Evolutionary conservation across 2,113 vertebrate species (phyloP), one percentile per base, ranked within the genome.

Genomic region (Suricata suricatta): DNA sequence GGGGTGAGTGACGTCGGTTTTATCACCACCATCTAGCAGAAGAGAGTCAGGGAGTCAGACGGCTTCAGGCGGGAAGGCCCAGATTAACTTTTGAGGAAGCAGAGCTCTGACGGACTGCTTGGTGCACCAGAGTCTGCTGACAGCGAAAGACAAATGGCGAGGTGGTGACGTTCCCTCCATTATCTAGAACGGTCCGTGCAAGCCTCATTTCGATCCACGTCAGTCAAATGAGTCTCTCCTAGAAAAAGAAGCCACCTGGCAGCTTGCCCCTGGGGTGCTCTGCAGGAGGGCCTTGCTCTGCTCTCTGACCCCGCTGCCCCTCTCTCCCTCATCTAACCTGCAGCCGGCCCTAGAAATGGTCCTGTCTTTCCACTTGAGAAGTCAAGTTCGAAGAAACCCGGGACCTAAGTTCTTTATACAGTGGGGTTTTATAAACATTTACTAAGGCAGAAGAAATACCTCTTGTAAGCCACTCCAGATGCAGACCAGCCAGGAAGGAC

Each of bases 381-480:
- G 64, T 89, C 68, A 93, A 86, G 85, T 64, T 41, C 25, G 44
- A 92, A 93, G 88, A 60, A 50, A 76, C 25, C 5, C 17, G 0
- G 66, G 68, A 60, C 72, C 33, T 33, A 29, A 88, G 35, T 38
- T 71, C 88, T 90, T 90, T 66, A 52, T 23, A 16, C 41, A 25
- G 19, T 19, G 21, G 19, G 82, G 33, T 66, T 95, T 91, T 77
- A 29, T 14, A 83, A 94, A 92, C 47, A 81, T 33, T 63, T 15
- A 35, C 19, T 33, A 52, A 14, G 90, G 86, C 83, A 76, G 90
- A 95, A 68, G 33, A 90, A 96, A 90, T 6, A n/a, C 7, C 47
- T 57, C 54, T 41, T 50, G 41, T 71, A 8, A 4, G 74, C 63
- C 86, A 82, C 47, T 44, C 16, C 5, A n/a, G 74, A 38, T 2